A percentile compares a stretch with the other conserved stretches of the same genome.
phyloP scores from a whole-genome alignment of 1,140 invertebrate species.

The Cydia fagiglandana region DNA sequence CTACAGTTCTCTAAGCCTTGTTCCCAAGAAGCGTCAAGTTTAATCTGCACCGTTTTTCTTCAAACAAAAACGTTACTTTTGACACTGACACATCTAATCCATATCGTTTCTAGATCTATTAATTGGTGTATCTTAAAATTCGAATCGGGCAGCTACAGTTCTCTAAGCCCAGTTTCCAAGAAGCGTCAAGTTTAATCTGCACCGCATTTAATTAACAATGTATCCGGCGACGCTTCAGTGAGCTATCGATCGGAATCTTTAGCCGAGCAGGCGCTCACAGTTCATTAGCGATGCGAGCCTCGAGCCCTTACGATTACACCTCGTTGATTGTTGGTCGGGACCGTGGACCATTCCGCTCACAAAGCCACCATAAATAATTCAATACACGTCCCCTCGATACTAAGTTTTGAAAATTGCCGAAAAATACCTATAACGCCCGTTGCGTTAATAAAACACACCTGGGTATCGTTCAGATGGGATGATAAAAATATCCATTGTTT shows the following conservation, averaged over 20 bases:
- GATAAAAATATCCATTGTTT: too few species aligned
- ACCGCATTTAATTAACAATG: constrained; percentile 17
- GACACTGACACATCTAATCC: too few species aligned
- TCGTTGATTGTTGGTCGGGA: not conserved
- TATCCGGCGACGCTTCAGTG: constrained; percentile 17
- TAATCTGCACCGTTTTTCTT: too few species aligned
- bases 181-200: constrained; percentile 8
- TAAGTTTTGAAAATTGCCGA: not conserved
- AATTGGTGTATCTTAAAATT: too few species aligned
- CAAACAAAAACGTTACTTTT: too few species aligned
- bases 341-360: not conserved
- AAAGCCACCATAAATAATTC: constrained; percentile 3
- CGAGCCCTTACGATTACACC: constrained; percentile 7
- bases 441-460: constrained; percentile 4
- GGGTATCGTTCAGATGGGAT: not conserved
- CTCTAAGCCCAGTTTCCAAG: not conserved
- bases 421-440: not conserved
- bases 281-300: constrained; percentile 1
- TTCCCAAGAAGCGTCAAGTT: too few species aligned
- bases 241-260: constrained; percentile 16
- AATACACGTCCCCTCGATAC: not conserved
- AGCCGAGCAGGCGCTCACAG: not conserved
- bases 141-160: too few species aligned
- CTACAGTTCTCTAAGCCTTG: too few species aligned
- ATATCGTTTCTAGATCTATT: too few species aligned